Percentiles rank a stretch among this genome's conserved stretches.
Evolutionary conservation across 2,797 vertebrate species (phyloP).

Genomic region (Oreochromis grahami): DNA sequence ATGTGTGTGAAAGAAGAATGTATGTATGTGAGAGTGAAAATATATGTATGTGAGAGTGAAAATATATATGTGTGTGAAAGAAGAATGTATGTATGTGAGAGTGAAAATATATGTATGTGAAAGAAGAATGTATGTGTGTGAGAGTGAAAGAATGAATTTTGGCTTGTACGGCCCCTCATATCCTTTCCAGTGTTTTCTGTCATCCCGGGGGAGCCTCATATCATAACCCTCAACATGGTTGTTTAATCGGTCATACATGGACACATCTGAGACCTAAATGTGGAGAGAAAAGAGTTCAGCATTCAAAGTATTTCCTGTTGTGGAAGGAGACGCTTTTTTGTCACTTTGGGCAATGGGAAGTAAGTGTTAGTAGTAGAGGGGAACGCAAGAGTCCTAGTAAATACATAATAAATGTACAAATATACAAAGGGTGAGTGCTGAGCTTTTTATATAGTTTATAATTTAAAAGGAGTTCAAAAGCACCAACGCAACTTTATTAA

Average conservation of each 20-base stretch:
- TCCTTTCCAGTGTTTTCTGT: conserved; percentile 77
- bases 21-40: too few species aligned
- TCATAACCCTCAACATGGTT: conserved; percentile 74
- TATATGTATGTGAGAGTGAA: too few species aligned
- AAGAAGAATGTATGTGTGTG: too few species aligned
- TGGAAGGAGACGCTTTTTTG: background rate
- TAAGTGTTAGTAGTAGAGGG: background rate
- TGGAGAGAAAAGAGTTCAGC: background rate
- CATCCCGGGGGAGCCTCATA: conserved; percentile 76
- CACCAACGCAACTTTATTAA: background rate
- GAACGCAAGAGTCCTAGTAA: background rate
- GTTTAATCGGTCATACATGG: conserved; percentile 79
- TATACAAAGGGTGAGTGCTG: background rate
- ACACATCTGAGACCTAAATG: conserved; percentile 67
- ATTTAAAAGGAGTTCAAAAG: background rate
- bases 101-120: too few species aligned
- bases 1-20: too few species aligned
- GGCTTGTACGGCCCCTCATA: too few species aligned
- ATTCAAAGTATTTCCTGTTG: background rate
- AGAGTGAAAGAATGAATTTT: too few species aligned
- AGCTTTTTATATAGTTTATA: background rate
- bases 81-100: too few species aligned
- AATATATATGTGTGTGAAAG: too few species aligned
- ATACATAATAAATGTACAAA: background rate
- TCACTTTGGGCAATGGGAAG: background rate